phyloP scores from a whole-genome alignment of 2,113 vertebrate species.

The Dasyurus viverrinus region DNA sequence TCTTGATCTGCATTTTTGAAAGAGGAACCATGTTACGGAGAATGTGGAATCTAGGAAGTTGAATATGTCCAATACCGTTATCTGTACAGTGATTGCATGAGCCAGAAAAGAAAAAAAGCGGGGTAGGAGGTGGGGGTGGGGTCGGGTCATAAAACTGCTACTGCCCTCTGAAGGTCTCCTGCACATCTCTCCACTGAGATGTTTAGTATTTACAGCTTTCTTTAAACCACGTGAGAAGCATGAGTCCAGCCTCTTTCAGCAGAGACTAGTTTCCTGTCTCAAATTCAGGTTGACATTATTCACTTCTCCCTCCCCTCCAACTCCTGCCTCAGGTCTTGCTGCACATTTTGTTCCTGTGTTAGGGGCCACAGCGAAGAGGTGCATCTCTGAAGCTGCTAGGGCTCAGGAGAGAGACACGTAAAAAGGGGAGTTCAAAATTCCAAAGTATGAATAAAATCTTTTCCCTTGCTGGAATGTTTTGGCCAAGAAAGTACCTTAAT shows the following conservation, averaged over 20 bases:
- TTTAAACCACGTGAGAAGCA: constrained; percentile 30
- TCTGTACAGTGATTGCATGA: constrained; percentile 57
- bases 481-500: constrained; percentile 35
- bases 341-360: neutral
- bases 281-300: constrained; percentile 54
- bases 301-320: constrained; percentile 32
- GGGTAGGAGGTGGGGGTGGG: neutral
- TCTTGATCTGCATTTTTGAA: constrained; percentile 48
- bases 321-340: neutral
- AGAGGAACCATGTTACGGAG: constrained; percentile 72
- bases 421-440: neutral
- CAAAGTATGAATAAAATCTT: neutral
- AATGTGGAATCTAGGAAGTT: constrained; percentile 67
- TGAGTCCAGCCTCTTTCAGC: neutral
- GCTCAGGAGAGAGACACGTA: neutral
- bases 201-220: constrained; percentile 49
- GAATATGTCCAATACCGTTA: constrained; percentile 71
- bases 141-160: neutral
- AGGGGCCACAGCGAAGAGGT: neutral
- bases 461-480: constrained; percentile 49
- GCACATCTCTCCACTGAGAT: neutral
- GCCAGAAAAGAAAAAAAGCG: constrained; percentile 25
- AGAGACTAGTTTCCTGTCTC: constrained; percentile 33
- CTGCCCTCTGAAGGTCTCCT: constrained; percentile 23
- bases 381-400: neutral